Base-by-base conservation (phyloP, 2,888 invertebrate genomes). In the Bombylius discolor region DNA sequence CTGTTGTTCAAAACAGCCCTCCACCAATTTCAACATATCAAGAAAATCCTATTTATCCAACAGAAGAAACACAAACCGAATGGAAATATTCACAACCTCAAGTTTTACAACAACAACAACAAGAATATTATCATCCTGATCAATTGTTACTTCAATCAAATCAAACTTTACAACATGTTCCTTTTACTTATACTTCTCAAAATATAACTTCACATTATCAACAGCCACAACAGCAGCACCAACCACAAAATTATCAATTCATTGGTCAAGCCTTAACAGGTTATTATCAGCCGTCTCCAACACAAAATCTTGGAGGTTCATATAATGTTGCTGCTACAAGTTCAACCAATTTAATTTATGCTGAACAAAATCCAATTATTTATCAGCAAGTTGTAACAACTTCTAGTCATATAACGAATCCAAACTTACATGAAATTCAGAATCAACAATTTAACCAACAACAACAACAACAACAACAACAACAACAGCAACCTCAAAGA, bases 141-240 rank as follows among this genome's bases (percentile, higher is more conserved):
- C 72, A 72, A 59, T 66, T 71, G 4, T 60, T 69, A 64, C 68
- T 68, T 57, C 67, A 71, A 65, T 69, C 68, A 53, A 70, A 70
- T 52, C 67, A 67, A 11, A 59, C 64, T 64, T 56, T 55, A 11
- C 51, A 59, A 7, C 51, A 61, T 4, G 12, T 31, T 5, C 12
- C 45, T 8, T 54, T 44, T 45, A 34, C 13, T 23, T 54, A 45
- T 31, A 9, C n/a, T 4, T 36, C 46, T 47, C 53, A 54, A 14
- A 48, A 39, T 53, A 45, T 49, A 44, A 32, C 47, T 33, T 49
- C 46, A 33, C 50, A 49, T 33, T 54, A 51, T n/a, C 56, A 53
- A n/a, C 63, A 61, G 56, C 32, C 57, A 51, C 70, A 66, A 54
- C 70, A 69, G 47, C 69, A 70, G 42, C 66, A 42, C 64, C 3